Evolutionary conservation across 1,140 invertebrate genomes (phyloP).

Genomic region (Galleria mellonella): DNA sequence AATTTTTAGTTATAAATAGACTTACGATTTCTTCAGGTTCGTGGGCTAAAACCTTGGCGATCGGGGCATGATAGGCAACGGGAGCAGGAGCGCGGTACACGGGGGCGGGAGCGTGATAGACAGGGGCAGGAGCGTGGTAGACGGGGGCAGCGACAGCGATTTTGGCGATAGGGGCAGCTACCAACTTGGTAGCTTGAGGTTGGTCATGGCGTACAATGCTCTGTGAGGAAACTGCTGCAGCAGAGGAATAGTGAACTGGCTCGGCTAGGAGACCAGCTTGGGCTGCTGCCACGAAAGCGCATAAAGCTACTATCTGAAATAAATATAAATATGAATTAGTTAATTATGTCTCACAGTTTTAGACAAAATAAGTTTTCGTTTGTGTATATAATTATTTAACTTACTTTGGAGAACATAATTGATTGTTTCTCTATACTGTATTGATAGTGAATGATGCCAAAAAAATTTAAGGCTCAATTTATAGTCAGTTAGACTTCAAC

Average conservation of each 20-base stretch:
- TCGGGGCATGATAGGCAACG: slow-evolving; percentile 25
- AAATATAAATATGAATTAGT: slow-evolving; percentile 6
- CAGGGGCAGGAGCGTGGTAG: slow-evolving; percentile 29
- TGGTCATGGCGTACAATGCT: slow-evolving; percentile 46
- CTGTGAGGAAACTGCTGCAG: slow-evolving; percentile 44
- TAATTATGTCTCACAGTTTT: too few species aligned
- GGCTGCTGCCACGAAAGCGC: slow-evolving; percentile 34
- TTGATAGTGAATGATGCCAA: slow-evolving; percentile 10
- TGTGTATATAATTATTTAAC: slow-evolving; percentile 2
- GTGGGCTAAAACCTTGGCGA: slow-evolving; percentile 22
- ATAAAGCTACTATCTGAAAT: slow-evolving; percentile 34
- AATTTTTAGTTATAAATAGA: neutral
- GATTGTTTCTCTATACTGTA: slow-evolving; percentile 14
- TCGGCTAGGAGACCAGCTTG: slow-evolving; percentile 34
- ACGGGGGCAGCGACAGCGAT: slow-evolving; percentile 19
- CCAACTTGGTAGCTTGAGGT: slow-evolving; percentile 18
- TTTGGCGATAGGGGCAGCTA: slow-evolving; percentile 29
- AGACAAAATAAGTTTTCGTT: neutral
- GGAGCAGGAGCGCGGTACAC: slow-evolving; percentile 19
- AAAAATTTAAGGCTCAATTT: neutral
- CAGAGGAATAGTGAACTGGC: slow-evolving; percentile 36
- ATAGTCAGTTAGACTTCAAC: slow-evolving; percentile 3
- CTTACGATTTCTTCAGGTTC: slow-evolving; percentile 16
- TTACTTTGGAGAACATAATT: slow-evolving; percentile 47
- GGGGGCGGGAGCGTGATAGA: slow-evolving; percentile 10